A percentile compares a stretch with the other conserved stretches of the same genome.
Conservation (phyloP, 2,888 invertebrate genomes). For the Apodemia hepburni region DNA sequence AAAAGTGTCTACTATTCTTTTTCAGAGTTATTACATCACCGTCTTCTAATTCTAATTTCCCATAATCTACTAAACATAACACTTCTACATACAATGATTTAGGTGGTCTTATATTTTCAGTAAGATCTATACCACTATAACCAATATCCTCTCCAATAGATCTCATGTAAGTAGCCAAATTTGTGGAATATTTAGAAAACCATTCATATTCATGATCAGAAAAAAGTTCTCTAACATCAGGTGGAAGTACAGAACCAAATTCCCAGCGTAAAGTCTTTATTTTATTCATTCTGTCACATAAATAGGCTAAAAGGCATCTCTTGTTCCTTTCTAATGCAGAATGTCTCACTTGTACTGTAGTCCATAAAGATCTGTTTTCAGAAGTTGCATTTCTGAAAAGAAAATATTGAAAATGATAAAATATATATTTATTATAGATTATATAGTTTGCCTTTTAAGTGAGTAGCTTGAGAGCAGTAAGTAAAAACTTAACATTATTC, state of each 20-base stretch:
- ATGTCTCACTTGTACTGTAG: slow-evolving; percentile 91
- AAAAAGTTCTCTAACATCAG: slow-evolving; percentile 89
- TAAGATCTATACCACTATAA: slow-evolving; percentile 89
- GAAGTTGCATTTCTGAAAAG: slow-evolving; percentile 71
- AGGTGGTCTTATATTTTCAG: slow-evolving; percentile 93
- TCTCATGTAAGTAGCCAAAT: slow-evolving; percentile 93
- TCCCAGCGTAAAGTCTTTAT: slow-evolving; percentile 96
- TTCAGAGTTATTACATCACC: slow-evolving; percentile 94
- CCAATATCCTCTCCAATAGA: slow-evolving; percentile 88
- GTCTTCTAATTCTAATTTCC: slow-evolving; percentile 95
- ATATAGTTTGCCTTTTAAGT: background rate
- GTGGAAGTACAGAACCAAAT: slow-evolving; percentile 94
- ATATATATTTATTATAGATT: no score
- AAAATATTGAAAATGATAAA: slow-evolving; percentile 4
- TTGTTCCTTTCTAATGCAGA: slow-evolving; percentile 93
- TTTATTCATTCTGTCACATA: slow-evolving; percentile 89
- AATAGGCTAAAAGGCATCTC: slow-evolving; percentile 91
- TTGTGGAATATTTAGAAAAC: slow-evolving; percentile 93
- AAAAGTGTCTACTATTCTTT: slow-evolving; percentile 94
- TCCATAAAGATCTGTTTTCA: slow-evolving; percentile 82
- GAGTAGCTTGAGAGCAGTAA: background rate
- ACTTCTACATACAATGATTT: slow-evolving; percentile 96
- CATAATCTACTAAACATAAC: slow-evolving; percentile 93
- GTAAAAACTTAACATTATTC: background rate
- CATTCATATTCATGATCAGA: slow-evolving; percentile 92